phyloP scores from a whole-genome alignment of 2,113 vertebrate genomes.

The Sturnus vulgaris region DNA sequence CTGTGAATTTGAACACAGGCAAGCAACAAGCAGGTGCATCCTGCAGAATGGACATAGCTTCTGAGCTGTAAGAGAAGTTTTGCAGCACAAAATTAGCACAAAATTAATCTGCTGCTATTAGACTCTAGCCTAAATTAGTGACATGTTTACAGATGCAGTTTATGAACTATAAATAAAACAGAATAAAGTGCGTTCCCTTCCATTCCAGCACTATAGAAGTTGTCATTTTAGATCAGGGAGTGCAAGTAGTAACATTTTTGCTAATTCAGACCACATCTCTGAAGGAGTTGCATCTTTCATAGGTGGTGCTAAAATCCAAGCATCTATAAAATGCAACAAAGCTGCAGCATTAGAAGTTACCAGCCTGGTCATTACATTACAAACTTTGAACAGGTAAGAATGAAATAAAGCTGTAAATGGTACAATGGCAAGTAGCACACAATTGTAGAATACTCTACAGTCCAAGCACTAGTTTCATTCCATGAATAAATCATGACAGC shows the following conservation, averaged over 20 bases:
- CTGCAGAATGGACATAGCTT: constrained; percentile 87
- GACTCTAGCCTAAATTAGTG: fast-evolving
- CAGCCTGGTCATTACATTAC: background rate
- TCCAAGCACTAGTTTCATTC: background rate
- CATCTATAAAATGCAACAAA: background rate
- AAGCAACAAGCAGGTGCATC: constrained; percentile 94
- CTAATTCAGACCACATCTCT: background rate
- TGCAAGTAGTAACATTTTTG: background rate
- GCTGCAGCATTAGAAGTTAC: background rate
- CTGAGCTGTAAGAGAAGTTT: constrained; percentile 76
- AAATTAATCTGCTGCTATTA: background rate
- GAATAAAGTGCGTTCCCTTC: background rate
- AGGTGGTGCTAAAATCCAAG: background rate
- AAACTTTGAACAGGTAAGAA: background rate
- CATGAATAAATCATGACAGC: background rate
- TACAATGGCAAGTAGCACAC: background rate
- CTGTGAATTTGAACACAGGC: constrained; percentile 91
- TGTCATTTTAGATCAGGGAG: background rate
- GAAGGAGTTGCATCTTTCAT: background rate
- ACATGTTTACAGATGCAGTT: background rate
- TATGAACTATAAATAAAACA: background rate
- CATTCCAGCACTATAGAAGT: background rate
- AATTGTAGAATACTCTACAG: background rate
- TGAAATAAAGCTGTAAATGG: background rate
- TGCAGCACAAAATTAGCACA: background rate